Base-by-base conservation (phyloP, 2,888 invertebrate species). In the Elmis aenea region DNA sequence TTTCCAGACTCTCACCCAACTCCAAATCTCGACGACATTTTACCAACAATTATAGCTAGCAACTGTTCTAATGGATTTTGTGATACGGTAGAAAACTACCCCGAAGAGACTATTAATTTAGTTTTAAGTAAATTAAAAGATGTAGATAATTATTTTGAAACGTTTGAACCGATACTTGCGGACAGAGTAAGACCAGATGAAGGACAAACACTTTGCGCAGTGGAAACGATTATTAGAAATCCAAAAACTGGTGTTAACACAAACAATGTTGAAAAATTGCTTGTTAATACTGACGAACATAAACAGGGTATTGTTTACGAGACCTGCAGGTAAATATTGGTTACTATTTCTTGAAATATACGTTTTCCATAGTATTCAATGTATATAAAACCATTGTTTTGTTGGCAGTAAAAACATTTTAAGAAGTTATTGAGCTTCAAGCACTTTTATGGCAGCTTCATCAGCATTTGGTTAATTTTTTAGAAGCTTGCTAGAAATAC, bases 271-370 rank as follows among this genome's bases (percentile, higher is more conserved):
- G 21, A 30, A 5, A 38, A 32, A 26, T 50, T 38, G 13, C 46
- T 51, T n/a, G 43, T 51, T 3, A 49, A 51, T 27, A 34, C 38
- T 2, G 33, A 44, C 21, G 32, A 32, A 5, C 30, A 41, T 16
- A 22, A 40, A 24, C 51, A 51, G 32, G 41, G 40, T 10, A 14
- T 51, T 6, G 30, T 46, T 3, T 46, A 42, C 24, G 43, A 46
- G 32, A 38, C 36, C n/a, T 51, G 51, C 26, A 18, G 26, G 51
- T 51, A 47, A 46, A 48, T 46, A 28, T n/a, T n/a, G n/a, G n/a
- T n/a, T n/a, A n/a, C n/a, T n/a, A n/a, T n/a, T n/a, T n/a, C n/a
- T n/a, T n/a, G n/a, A n/a, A n/a, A n/a, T n/a, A n/a, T n/a, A n/a
- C n/a, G n/a, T n/a, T n/a, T n/a, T n/a, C n/a, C n/a, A n/a, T n/a